Evolutionary conservation across 1,140 invertebrate genomes (phyloP).

Genomic region (honey bee (Apis mellifera)): DNA sequence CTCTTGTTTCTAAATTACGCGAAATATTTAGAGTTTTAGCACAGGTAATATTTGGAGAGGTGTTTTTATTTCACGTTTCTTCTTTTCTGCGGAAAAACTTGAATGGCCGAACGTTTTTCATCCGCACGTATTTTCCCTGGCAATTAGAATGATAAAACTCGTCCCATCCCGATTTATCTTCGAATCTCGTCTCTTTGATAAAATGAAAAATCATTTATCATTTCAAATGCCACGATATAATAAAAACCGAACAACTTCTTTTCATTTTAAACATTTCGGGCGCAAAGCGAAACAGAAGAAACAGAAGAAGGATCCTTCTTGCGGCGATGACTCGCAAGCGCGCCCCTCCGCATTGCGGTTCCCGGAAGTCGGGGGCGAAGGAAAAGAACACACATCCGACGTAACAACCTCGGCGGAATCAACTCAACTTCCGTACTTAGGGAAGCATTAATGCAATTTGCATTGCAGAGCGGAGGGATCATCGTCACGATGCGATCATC

Average conservation of each 20-base stretch:
- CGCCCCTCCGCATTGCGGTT: slow-evolving; percentile 45
- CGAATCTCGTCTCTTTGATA: too few relatives aligned
- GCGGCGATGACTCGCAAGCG: background rate
- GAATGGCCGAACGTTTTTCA: too few relatives aligned
- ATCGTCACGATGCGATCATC: slow-evolving; percentile 25
- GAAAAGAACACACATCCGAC: background rate
- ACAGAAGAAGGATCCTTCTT: background rate
- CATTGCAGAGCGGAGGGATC: background rate
- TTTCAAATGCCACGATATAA: too few relatives aligned
- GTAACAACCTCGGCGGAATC: background rate
- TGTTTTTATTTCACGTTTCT: background rate
- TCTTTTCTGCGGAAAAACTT: background rate
- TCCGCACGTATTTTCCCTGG: background rate
- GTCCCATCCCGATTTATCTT: too few relatives aligned
- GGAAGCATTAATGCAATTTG: too few relatives aligned
- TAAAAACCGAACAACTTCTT: too few relatives aligned
- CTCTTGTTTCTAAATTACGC: background rate
- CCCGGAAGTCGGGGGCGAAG: background rate
- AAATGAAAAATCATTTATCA: too few relatives aligned
- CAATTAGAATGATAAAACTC: background rate
- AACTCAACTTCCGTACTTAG: background rate
- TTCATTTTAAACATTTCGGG: too few relatives aligned
- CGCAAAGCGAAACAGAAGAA: background rate
- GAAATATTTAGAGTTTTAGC: background rate
- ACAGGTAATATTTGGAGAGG: background rate